Base-by-base conservation (phyloP, 2,113 vertebrate genomes). In the Pagrus major region DNA sequence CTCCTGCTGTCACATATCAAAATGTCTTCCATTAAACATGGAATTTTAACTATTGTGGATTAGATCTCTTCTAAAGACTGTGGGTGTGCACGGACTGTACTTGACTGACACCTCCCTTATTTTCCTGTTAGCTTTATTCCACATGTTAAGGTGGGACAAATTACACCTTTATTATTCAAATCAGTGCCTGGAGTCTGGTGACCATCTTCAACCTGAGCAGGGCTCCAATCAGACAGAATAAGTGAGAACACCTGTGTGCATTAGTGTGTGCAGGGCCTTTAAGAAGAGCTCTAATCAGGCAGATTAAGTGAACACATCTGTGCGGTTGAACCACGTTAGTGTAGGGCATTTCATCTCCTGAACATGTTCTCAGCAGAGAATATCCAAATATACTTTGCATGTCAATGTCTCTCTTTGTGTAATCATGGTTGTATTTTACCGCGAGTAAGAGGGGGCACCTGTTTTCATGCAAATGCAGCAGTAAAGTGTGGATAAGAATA, bases 141-240 rank as follows among this genome's bases (percentile, higher is more conserved):
- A 59, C 44, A 18, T 69, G 20, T 7, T 31, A 47, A 18, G 31
- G 16, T 12, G 9, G 29, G 44, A 31, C 20, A 60, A 69, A 69
- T 69, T 39, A 69, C 31, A 77, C 23, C 23, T 77, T 31, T 9
- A 60, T 29, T 33, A 12, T 42, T n/a, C 6, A 31, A 15, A 68
- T 51, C 31, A 52, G 31, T 25, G 18, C 65, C 20, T n/a, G 23
- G 25, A 42, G 35, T 63, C 35, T 7, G 6, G 29, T 66, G 64
- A 7, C 21, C 46, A n/a, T 25, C 9, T 71, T 27, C 37, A 25
- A 55, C 65, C 55, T 27, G 25, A 52, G n/a, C 6, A 29, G 25
- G 29, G 46, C 35, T 61, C 56, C 54, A 60, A 69, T 60, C 14
- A 59, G 21, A 35, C 56, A 52, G 35, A 51, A 49, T 54, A 35